phyloP scores from a whole-genome alignment of 2,113 vertebrate species.

The Pseudopodoces humilis region DNA sequence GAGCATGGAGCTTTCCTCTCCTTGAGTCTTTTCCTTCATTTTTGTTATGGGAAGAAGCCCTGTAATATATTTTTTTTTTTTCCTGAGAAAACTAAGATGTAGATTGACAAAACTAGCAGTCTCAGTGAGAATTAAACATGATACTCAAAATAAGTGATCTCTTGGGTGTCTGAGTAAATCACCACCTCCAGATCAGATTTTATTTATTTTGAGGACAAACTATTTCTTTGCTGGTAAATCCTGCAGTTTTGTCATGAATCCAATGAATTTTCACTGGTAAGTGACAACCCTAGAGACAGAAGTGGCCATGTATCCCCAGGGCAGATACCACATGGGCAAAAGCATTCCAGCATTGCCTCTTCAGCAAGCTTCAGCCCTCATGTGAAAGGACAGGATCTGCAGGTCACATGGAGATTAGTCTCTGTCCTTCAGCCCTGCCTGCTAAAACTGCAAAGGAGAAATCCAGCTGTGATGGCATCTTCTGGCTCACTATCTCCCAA shows the following conservation, averaged over 20 bases:
- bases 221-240: constrained; percentile 42
- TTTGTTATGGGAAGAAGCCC: not conserved
- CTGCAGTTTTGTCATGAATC: constrained; percentile 46
- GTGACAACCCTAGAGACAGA: not conserved
- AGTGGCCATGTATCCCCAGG: constrained; percentile 1
- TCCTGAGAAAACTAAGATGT: constrained; percentile 5
- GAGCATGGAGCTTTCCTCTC: not conserved
- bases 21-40: not conserved
- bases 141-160: constrained; percentile 36
- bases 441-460: constrained; percentile 40
- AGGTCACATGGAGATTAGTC: constrained; percentile 44
- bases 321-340: constrained; percentile 40
- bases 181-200: constrained; percentile 45
- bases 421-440: constrained; percentile 32
- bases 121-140: constrained; percentile 52
- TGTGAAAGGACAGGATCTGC: constrained; percentile 25
- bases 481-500: not conserved
- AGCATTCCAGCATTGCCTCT: constrained; percentile 33
- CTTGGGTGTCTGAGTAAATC: constrained; percentile 61
- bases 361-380: constrained; percentile 52
- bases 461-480: not conserved
- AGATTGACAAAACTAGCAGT: constrained; percentile 36
- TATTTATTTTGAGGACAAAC: constrained; percentile 68
- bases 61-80: not conserved
- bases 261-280: constrained; percentile 39